Evolutionary conservation across 1,140 invertebrate genomes (phyloP), one percentile per base, ranked within the genome.

Genomic region (Cotesia vestalis): DNA sequence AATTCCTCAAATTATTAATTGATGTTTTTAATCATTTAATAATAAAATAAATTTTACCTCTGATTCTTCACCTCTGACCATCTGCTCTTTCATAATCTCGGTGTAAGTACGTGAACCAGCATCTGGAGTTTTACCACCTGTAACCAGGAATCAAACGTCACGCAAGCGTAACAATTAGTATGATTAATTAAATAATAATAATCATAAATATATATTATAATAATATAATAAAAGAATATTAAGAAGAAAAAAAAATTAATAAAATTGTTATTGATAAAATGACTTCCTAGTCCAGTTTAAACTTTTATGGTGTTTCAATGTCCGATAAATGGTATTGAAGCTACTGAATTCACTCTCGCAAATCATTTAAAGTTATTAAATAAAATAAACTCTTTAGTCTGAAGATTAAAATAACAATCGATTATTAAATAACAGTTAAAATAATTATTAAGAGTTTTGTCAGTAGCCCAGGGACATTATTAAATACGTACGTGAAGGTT

Each of bases 51-150:
- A 69, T 51, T 84, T 84, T 88, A 95, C 94, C 86, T 95, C 92
- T 77, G 91, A 92, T 89, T 97, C 95, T 90, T 97, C 94, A 74
- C 93, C 93, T 84, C 92, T 91, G 0, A 98, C 89, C 78, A 93
- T 90, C 81, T 98, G 94, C 83, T 99, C 97, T 81, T 92, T 92
- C 96, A 99, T 99, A 88, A 99, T 97, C 83, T 97, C 94, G n/a
- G 94, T 94, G 83, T 96, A 99, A 2, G 96, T 98, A 76, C 98
- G 90, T 6, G 95, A 95, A 71, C 94, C 92, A 74, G 95, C 89
- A 91, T 99, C 97, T 55, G 98, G 98, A 27, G 98, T 99, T 89
- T 99, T 99, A 9, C 97, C 98, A 88, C 97, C 96, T 98, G 90
- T 77, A 96, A 94, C 81, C 81, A 86, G 77, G 84, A 84, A 88